Evolutionary conservation across 2,113 vertebrate species (phyloP).

Genomic region (Alethe diademata): DNA sequence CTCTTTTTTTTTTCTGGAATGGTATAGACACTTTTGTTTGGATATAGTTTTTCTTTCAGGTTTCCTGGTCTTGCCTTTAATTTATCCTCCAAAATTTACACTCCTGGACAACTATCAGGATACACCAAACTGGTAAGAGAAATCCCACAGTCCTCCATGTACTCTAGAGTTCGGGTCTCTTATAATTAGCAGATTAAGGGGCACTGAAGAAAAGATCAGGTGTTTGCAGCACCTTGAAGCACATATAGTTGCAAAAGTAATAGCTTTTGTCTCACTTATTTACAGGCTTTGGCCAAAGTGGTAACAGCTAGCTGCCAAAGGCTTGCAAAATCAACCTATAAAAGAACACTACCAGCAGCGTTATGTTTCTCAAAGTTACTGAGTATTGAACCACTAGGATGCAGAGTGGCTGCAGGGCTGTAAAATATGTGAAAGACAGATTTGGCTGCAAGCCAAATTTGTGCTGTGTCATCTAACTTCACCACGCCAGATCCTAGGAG

Average conservation of each 20-base stretch:
- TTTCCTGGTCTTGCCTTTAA: not conserved
- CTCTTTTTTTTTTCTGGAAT: not conserved
- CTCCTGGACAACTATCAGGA: not conserved
- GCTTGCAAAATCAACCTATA: not conserved
- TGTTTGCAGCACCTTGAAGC: not conserved
- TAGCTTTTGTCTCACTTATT: not conserved
- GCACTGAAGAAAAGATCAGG: not conserved
- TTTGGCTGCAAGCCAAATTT: not conserved
- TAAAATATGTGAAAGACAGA: not conserved
- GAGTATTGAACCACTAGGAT: not conserved
- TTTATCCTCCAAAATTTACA: not conserved
- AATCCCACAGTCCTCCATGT: not conserved
- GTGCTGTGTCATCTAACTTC: not conserved
- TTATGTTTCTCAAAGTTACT: not conserved
- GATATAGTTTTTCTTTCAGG: not conserved
- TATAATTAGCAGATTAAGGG: not conserved
- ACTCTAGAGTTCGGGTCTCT: not conserved
- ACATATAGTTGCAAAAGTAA: not conserved
- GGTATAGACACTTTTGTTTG: not conserved
- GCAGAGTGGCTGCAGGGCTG: not conserved
- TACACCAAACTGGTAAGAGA: not conserved
- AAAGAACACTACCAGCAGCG: not conserved
- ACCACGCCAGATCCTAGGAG: not conserved
- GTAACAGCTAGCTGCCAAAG: not conserved
- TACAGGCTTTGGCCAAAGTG: not conserved